phyloP scores from a whole-genome alignment of 2,797 vertebrate species.

The Yasuhikotakia modesta region DNA sequence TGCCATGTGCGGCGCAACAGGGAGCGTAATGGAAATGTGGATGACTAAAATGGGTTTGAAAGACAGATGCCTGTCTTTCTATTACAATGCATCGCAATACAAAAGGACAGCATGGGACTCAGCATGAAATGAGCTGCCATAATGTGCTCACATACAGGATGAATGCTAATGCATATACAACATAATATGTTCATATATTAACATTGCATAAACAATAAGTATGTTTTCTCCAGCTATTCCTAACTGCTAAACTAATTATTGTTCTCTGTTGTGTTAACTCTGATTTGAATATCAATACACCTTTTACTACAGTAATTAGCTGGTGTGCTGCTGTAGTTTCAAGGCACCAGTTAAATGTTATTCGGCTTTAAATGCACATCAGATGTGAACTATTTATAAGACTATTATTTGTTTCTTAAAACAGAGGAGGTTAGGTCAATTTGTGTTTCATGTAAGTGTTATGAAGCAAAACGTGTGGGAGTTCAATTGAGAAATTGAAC shows the following conservation, averaged over 20 bases:
- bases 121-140: slow-evolving; percentile 13
- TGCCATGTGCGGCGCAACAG: not conserved
- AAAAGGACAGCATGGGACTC: not conserved
- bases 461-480: no score
- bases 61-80: slow-evolving; percentile 20
- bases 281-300: slow-evolving; percentile 18
- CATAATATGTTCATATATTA: slow-evolving; percentile 69
- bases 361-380: not conserved
- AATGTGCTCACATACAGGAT: slow-evolving; percentile 32
- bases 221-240: slow-evolving; percentile 6
- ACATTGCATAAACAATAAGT: slow-evolving; percentile 52
- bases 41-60: slow-evolving; percentile 42
- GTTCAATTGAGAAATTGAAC: no score
- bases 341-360: not conserved
- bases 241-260: slow-evolving; percentile 49
- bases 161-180: slow-evolving; percentile 52
- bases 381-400: not conserved
- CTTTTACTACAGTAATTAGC: slow-evolving; percentile 1
- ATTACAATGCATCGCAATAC: not conserved
- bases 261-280: slow-evolving; percentile 11
- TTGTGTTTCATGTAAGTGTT: no score
- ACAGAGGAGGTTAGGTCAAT: no score
- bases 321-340: no score
- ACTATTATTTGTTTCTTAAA: not conserved
- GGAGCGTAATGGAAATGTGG: slow-evolving; percentile 5